Percentiles rank a stretch among this genome's conserved stretches.
Evolutionary conservation across 1,140 invertebrate genomes (phyloP).

Genomic region (Drosophila oshimai): DNA sequence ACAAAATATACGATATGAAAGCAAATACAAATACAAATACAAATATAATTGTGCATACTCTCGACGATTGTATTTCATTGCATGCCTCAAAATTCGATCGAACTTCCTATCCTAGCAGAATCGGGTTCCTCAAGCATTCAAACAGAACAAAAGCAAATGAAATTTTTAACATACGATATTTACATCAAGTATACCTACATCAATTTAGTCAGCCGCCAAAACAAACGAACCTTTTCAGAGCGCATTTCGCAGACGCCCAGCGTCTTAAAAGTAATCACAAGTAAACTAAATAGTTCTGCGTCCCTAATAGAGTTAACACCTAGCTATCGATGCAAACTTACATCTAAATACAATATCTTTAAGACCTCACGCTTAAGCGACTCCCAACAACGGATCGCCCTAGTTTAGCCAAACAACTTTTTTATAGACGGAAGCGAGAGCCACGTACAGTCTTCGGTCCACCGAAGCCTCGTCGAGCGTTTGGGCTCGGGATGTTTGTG

Average conservation of each 20-base stretch:
- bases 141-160: slow-evolving; percentile 32
- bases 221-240: slow-evolving; percentile 49
- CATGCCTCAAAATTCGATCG: slow-evolving; percentile 28
- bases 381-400: slow-evolving; percentile 25
- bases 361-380: slow-evolving; percentile 67
- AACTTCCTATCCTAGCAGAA: slow-evolving; percentile 32
- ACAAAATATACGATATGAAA: slow-evolving; percentile 39
- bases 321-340: slow-evolving; percentile 30
- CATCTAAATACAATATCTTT: slow-evolving; percentile 49
- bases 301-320: slow-evolving; percentile 25
- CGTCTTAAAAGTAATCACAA: slow-evolving; percentile 58
- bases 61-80: slow-evolving; percentile 51
- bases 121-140: slow-evolving; percentile 61
- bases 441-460: slow-evolving; percentile 16
- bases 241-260: slow-evolving; percentile 74
- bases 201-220: slow-evolving; percentile 62
- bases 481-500: not conserved
- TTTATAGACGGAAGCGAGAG: slow-evolving; percentile 42
- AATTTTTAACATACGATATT: slow-evolving; percentile 51
- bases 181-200: slow-evolving; percentile 43
- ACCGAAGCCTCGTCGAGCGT: slow-evolving; percentile 22
- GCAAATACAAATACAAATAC: slow-evolving; percentile 24
- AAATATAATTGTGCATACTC: slow-evolving; percentile 25
- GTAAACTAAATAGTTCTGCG: slow-evolving; percentile 31
- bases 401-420: slow-evolving; percentile 67